A percentile compares a stretch with the other conserved stretches of the same genome.
phyloP scores from a whole-genome alignment of 2,113 vertebrate genomes.

The Ovis aries region ARS-UI_Ramb_v3.0 NC_056065.1:39068001-39068500 shows the following conservation, averaged over 20 bases:
- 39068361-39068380: neutral
- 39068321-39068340: neutral
- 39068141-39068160: neutral
- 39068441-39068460: neutral
- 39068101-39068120: slow-evolving; percentile 7
- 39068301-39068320: neutral
- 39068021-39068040: slow-evolving; percentile 41
- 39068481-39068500: neutral
- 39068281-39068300: neutral
- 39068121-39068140: neutral
- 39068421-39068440: neutral
- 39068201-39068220: neutral
- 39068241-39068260: neutral
- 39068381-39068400: neutral
- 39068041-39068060: slow-evolving; percentile 23
- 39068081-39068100: slow-evolving; percentile 38
- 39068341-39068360: neutral
- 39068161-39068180: no score
- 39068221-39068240: neutral
- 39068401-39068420: no score
- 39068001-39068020: slow-evolving; percentile 63
- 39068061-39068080: slow-evolving; percentile 55
- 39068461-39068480: neutral
- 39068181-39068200: neutral
- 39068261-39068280: neutral